These are phyloP conservation scores for Passer montanus DNA, from an alignment of 2,113 vertebrate species.

Conservation along the genomic window DNA sequence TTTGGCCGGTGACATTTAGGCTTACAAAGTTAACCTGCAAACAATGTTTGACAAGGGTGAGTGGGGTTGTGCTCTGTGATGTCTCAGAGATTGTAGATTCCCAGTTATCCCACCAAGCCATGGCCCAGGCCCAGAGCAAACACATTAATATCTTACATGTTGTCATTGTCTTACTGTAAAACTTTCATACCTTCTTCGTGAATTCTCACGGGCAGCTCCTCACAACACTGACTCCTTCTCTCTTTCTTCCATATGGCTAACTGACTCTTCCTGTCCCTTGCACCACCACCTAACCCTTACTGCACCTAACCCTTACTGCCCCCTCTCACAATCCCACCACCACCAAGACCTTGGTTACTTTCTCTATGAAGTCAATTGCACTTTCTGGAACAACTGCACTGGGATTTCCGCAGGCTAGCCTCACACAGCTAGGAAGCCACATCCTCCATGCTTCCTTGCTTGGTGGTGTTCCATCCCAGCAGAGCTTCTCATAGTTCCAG, in stretches of 20 bases:
- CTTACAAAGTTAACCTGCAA: not conserved
- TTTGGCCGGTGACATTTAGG: not conserved
- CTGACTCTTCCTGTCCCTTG: too few relatives aligned
- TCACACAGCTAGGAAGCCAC: accelerated
- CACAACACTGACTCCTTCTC: too few relatives aligned
- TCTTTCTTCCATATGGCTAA: too few relatives aligned
- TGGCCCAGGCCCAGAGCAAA: accelerated
- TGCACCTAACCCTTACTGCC: too few relatives aligned
- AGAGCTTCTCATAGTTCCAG: not conserved
- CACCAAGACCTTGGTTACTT: not conserved
- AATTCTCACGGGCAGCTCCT: too few relatives aligned
- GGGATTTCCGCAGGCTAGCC: accelerated
- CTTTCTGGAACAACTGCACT: not conserved
- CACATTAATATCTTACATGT: not conserved
- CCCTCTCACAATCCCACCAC: too few relatives aligned
- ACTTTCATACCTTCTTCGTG: too few relatives aligned
- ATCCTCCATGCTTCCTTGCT: accelerated
- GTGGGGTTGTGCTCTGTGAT: not conserved
- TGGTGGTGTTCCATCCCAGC: accelerated
- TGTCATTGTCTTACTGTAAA: too few relatives aligned
- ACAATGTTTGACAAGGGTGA: not conserved
- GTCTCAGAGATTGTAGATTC: accelerated
- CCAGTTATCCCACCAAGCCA: not conserved
- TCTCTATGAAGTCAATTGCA: not conserved
- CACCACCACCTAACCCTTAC: too few relatives aligned